Evolutionary conservation across 2,888 invertebrate genomes (phyloP), one percentile per base, ranked within the genome.

Genomic region (Xanthorhoe spadicearia): DNA sequence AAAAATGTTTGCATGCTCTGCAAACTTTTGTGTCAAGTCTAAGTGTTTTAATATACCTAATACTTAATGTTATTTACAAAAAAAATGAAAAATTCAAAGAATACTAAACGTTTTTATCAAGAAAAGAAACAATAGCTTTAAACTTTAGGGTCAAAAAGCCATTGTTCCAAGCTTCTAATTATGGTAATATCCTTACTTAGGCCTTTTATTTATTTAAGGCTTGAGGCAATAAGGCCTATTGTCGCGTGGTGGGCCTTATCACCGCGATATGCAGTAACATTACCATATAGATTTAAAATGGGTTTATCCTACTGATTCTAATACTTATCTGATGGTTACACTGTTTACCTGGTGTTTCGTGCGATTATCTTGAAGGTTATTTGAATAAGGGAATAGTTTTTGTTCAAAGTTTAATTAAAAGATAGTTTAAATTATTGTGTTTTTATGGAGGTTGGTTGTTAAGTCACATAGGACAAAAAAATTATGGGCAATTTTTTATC

Each of bases 271-370:
- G 73, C 48, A 53, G 62, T 64, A 53, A 68, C 76, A 83, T 83
- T 83, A 79, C 75, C 80, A 78, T 82, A 80, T 82, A 80, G 73
- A 82, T 77, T 78, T 72, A 74, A 78, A 81, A 76, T 64, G 71
- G 71, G 70, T 78, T 69, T 81, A 82, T 79, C 79, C 78, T 57
- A 53, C 61, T 65, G 66, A 65, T 72, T 72, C 66, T 69, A 77
- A 74, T 74, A 72, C 71, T 70, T 71, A 66, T 76, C 81, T 80
- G 69, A 69, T 72, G 52, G 51, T 49, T 10, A 48, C 23, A 49
- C 52, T 54, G 59, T 35, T 58, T 58, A 23, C 38, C 48, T 43
- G 38, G 10, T 51, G 48, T 48, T 49, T 57, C n/a, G 57, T 43
- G 18, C 19, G 55, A 58, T 28, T 49, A 54, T 53, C 32, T 55